Evolutionary conservation across 2,888 invertebrate species (phyloP).

Genomic region (Ferdinandea cuprea): DNA sequence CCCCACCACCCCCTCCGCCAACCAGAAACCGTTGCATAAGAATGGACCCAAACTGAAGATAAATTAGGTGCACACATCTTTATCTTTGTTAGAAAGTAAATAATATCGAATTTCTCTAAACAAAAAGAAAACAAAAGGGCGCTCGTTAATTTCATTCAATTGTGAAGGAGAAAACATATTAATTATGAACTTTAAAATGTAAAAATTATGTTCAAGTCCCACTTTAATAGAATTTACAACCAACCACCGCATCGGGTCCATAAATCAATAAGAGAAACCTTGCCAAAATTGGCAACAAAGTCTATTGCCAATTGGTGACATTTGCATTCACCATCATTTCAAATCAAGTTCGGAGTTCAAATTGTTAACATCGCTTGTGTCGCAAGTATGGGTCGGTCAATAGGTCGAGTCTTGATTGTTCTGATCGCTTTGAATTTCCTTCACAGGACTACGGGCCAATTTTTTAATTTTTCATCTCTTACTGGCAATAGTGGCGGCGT

Average conservation of each 20-base stretch:
- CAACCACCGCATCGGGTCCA: not conserved
- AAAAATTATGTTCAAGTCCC: conserved; percentile 5
- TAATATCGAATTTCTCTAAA: conserved; percentile 10
- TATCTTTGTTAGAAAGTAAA: conserved; percentile 28
- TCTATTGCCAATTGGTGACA: not conserved
- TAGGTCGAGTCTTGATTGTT: conserved; percentile 20
- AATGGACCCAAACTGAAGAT: not conserved
- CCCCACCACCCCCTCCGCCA: no score
- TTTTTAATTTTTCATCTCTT: conserved; percentile 31
- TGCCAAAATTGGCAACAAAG: not conserved
- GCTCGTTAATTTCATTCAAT: conserved; percentile 2
- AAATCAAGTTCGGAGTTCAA: conserved; percentile 50
- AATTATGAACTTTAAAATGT: conserved; percentile 3
- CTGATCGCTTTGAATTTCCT: conserved; percentile 11
- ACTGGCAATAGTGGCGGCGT: not conserved
- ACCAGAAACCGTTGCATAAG: conserved; percentile 1
- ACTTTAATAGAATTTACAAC: conserved; percentile 6
- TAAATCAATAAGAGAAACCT: conserved; percentile 36
- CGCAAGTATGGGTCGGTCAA: conserved; percentile 19
- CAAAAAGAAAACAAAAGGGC: not conserved
- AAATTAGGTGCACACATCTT: not conserved
- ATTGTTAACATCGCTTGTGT: conserved; percentile 41
- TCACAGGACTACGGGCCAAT: conserved; percentile 1
- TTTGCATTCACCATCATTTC: conserved; percentile 28
- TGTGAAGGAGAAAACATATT: conserved; percentile 23